These are phyloP conservation scores for Agrilus mali DNA, from an alignment of 2,888 invertebrate genomes.

Conservation along the genomic window DNA sequence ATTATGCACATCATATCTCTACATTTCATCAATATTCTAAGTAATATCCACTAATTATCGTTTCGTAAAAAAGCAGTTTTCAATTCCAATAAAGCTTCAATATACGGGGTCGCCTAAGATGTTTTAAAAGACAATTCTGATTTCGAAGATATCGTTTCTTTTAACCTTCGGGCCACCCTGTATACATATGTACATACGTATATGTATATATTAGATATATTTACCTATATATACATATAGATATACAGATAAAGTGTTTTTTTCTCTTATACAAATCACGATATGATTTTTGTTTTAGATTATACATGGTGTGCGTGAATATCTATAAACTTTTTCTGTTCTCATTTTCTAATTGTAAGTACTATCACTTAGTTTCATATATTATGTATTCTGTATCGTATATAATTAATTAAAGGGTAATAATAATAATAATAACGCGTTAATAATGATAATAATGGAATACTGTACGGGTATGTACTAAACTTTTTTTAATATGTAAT, in stretches of 20 bases:
- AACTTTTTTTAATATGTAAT: no score
- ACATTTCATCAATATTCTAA: conserved; percentile 23
- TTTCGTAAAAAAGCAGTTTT: conserved; percentile 36
- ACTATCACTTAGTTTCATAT: conserved; percentile 2
- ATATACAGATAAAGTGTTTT: conserved; percentile 6
- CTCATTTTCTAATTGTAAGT: conserved; percentile 3
- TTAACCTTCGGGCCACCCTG: no score
- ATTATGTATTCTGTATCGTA: conserved; percentile 6
- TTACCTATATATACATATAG: conserved; percentile 3
- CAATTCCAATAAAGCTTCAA: conserved; percentile 37
- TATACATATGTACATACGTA: no score
- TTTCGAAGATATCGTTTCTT: no score
- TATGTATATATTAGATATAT: no score
- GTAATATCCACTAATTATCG: conserved; percentile 18
- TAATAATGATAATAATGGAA: no score
- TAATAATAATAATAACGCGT: no score
- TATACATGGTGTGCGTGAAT: conserved; percentile 7
- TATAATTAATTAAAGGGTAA: conserved; percentile 5
- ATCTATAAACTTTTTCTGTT: conserved; percentile 7
- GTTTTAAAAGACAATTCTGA: neutral
- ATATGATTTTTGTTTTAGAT: conserved; percentile 6
- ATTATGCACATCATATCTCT: conserved; percentile 22
- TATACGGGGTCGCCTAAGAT: conserved; percentile 20
- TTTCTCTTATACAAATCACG: conserved; percentile 6
- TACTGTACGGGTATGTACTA: no score